Percentiles rank a stretch among this genome's conserved stretches.
These are phyloP conservation scores for Todus mexicanus DNA, from an alignment of 2,797 vertebrate species.

Conservation along the genomic window DNA sequence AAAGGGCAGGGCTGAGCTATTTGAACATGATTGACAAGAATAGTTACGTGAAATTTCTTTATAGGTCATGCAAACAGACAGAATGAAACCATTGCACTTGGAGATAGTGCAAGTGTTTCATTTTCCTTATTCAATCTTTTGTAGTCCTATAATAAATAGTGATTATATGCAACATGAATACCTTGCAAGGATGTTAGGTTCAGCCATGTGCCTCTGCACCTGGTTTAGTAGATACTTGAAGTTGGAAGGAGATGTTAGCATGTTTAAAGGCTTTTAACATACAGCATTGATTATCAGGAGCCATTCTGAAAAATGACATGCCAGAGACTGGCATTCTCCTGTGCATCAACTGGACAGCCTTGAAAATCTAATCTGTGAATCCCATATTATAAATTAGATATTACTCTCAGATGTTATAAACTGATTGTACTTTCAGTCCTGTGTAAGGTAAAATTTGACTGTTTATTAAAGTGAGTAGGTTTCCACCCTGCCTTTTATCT, in stretches of 20 bases:
- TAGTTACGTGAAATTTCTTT: conserved; percentile 57
- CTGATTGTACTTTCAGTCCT: neutral
- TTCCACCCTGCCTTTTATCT: neutral
- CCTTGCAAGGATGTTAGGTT: neutral
- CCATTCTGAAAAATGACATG: neutral
- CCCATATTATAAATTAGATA: neutral
- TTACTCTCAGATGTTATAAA: neutral
- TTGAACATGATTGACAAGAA: conserved; percentile 64
- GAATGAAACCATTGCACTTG: conserved; percentile 28
- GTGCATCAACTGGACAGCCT: conserved; percentile 8
- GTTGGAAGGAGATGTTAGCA: neutral
- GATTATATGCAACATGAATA: conserved; percentile 8
- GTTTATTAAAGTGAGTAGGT: neutral
- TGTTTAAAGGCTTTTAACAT: conserved; percentile 12
- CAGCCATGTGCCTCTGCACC: neutral
- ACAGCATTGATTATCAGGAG: neutral
- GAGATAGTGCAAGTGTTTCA: neutral
- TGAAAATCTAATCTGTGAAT: conserved; percentile 1
- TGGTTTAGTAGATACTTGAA: conserved; percentile 15
- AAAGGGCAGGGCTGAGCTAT: conserved; percentile 35
- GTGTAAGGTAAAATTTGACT: neutral
- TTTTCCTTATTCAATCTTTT: conserved; percentile 36
- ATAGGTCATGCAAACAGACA: conserved; percentile 55
- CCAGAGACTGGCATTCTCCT: neutral
- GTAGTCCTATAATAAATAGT: conserved; percentile 27